Percentiles rank a stretch among this genome's conserved stretches.
Evolutionary conservation across 2,113 vertebrate species (phyloP).

Genomic region (Polypterus bichir): DNA sequence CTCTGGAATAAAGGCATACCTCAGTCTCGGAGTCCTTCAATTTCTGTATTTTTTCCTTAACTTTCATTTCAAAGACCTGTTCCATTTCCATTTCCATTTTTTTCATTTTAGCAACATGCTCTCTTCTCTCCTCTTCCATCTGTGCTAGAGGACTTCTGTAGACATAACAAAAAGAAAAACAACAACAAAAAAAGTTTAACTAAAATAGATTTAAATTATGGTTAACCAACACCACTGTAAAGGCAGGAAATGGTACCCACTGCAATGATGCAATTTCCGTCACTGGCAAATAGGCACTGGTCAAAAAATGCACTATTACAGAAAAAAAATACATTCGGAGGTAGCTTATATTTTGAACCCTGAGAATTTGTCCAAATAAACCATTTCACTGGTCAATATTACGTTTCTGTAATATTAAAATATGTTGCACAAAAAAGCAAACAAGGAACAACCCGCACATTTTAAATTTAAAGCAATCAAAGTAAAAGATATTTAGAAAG

Average conservation of each 20-base stretch:
- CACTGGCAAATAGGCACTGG: background rate
- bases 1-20: slow-evolving; percentile 42
- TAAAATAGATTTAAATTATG: too few relatives aligned
- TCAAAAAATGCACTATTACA: background rate
- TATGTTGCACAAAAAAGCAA: too few relatives aligned
- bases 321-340: too few relatives aligned
- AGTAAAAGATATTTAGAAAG: too few relatives aligned
- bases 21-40: slow-evolving; percentile 96
- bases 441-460: too few relatives aligned
- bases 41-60: slow-evolving; percentile 97
- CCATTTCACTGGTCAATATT: too few relatives aligned
- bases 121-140: slow-evolving; percentile 94
- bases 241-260: slow-evolving; percentile 10
- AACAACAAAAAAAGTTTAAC: slow-evolving; percentile 10
- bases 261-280: slow-evolving; percentile 15
- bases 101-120: slow-evolving; percentile 95
- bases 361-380: too few relatives aligned
- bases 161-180: slow-evolving; percentile 19
- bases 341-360: too few relatives aligned
- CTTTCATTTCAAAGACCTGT: slow-evolving; percentile 98
- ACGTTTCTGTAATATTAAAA: too few relatives aligned
- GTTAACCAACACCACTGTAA: slow-evolving; percentile 14
- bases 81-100: slow-evolving; percentile 99
- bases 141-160: slow-evolving; percentile 88
- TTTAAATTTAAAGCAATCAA: too few relatives aligned